phyloP scores from a whole-genome alignment of 2,888 invertebrate genomes.

The Ennomos quercinarius region DNA sequence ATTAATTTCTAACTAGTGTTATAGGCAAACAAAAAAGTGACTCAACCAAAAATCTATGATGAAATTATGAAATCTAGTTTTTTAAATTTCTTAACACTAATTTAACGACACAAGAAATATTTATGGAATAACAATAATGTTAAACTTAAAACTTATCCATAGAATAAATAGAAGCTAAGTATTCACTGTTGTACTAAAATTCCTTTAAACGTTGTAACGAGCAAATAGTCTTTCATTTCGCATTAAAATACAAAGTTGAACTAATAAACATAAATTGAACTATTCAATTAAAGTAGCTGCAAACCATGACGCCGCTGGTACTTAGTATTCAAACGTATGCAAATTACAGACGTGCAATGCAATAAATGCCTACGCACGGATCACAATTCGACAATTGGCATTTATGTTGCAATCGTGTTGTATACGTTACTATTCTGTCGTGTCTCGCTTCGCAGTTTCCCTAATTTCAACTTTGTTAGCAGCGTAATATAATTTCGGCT shows the following conservation, averaged over 20 bases:
- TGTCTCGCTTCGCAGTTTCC: constrained; percentile 16
- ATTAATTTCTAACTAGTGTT: constrained; percentile 20
- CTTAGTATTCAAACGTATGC: constrained; percentile 85
- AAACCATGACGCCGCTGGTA: constrained; percentile 75
- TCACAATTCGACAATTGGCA: constrained; percentile 84
- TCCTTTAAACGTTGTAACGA: not conserved
- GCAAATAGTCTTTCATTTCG: constrained; percentile 16
- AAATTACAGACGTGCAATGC: constrained; percentile 84
- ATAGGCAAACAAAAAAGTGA: no score
- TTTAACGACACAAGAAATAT: no score
- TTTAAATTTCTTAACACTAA: no score
- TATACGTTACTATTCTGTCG: constrained; percentile 43
- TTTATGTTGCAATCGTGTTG: constrained; percentile 75
- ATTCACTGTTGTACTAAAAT: not conserved
- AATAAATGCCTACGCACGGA: constrained; percentile 84
- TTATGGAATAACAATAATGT: no score
- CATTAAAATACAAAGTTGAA: constrained; percentile 54
- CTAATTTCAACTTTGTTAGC: constrained; percentile 7
- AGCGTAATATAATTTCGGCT: not conserved
- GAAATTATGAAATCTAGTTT: no score
- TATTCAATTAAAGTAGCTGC: constrained; percentile 82
- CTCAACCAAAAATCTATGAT: not conserved
- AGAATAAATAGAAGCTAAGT: not conserved
- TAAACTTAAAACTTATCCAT: no score
- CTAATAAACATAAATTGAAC: constrained; percentile 78